Base-by-base conservation (phyloP, 2,888 invertebrate species). In the Hydropsyche betteni region DNA sequence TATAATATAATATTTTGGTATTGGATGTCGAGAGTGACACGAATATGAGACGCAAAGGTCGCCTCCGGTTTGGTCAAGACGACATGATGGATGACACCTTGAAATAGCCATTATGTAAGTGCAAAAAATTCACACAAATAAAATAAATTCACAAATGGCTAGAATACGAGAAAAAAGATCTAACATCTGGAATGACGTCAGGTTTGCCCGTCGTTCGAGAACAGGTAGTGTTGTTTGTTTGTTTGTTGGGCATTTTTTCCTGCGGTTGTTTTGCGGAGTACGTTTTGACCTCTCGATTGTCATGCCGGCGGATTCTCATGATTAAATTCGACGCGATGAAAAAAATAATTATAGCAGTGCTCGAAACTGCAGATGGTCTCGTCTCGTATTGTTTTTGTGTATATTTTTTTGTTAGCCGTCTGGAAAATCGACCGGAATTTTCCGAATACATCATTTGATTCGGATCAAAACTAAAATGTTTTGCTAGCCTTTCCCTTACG, bases 1-100 rank as follows among this genome's bases (percentile, higher is more conserved):
- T n/a, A n/a, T 2, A 24, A 24, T 24, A 24, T 24, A 24, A 24
- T 24, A 24, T 24, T 24, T 1, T 2, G 24, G 24, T 24, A 24
- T 24, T 24, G 2, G 24, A 14, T 16, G 8, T 6, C 58, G 58
- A 14, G 24, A 58, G 16, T 24, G 58, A 58, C 53, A 53, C 53
- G 14, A 58, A 58, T 16, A 16, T 24, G 58, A 58, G 12, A 12
- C 12, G 53, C n/a, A 53, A 53, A 53, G 16, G 58, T 58, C 58
- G 58, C 16, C 44, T 44, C 24, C 53, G 4, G 14, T 58, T 58
- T 24, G 58, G 44, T 44, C 44, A 44, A 44, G 44, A 64, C 8
- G 64, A 34, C 64, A 71, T 75, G 75, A 75, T 68, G 36, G 68
- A 75, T 75, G 71, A 70, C 75, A 75, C 75, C 75, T 75, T 75